Evolutionary conservation across 2,797 vertebrate genomes (phyloP).

Genomic region (Gymnocypris eckloni): DNA sequence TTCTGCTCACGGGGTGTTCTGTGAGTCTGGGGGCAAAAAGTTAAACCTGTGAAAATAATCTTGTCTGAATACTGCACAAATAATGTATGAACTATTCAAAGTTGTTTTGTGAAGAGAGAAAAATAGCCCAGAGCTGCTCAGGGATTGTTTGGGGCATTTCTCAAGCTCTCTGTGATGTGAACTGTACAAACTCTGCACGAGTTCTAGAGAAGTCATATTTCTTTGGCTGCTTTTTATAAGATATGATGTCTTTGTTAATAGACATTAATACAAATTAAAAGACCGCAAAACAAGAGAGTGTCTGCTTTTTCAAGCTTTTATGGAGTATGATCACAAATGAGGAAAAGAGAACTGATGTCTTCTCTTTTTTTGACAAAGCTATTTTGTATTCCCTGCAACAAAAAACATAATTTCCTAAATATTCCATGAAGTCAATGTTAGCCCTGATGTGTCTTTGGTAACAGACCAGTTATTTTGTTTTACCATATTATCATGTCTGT

Average conservation of each 20-base stretch:
- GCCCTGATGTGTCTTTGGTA: not conserved
- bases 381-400: conserved; percentile 7
- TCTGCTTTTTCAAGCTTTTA: not conserved
- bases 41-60: conserved; percentile 45
- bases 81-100: conserved; percentile 41
- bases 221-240: not conserved
- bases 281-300: not conserved
- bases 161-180: conserved; percentile 20
- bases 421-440: not conserved
- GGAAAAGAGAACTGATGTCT: not conserved
- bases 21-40: conserved; percentile 35
- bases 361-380: not conserved
- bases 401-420: not conserved
- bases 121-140: conserved; percentile 38
- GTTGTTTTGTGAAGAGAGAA: conserved; percentile 38
- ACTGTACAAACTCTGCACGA: not conserved
- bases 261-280: not conserved
- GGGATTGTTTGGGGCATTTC: conserved; percentile 36
- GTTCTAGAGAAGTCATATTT: not conserved
- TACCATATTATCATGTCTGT: not conserved
- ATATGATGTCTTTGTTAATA: not conserved
- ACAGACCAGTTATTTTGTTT: not conserved
- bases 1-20: conserved; percentile 28
- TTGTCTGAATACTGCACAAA: conserved; percentile 42
- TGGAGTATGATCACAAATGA: not conserved